These are phyloP conservation scores for Metacarcinus magister DNA, from an alignment of 2,888 invertebrate species.

Conservation along the genomic window DNA sequence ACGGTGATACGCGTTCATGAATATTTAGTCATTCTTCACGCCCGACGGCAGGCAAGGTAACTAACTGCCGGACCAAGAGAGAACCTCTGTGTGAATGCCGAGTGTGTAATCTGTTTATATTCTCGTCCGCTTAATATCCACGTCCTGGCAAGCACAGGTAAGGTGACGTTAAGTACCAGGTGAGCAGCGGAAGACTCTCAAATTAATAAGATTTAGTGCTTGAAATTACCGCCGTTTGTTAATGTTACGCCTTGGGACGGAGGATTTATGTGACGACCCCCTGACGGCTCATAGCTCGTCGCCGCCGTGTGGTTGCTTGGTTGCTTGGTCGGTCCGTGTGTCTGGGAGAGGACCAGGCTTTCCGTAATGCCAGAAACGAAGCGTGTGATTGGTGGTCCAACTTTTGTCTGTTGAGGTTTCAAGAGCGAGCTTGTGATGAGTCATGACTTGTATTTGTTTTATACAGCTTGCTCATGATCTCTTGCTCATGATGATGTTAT, in stretches of 20 bases:
- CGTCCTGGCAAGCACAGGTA: constrained; percentile 17
- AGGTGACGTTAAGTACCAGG: constrained; percentile 33
- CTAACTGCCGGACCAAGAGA: background rate
- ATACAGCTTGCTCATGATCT: no score
- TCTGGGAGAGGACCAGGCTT: background rate
- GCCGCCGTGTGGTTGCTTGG: background rate
- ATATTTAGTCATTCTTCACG: background rate
- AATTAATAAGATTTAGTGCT: constrained; percentile 41
- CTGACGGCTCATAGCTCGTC: background rate
- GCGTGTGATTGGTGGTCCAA: background rate
- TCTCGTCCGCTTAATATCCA: constrained; percentile 5
- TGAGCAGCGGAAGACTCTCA: constrained; percentile 12
- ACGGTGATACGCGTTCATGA: background rate
- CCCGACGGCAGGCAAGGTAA: background rate
- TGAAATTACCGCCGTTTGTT: constrained; percentile 36
- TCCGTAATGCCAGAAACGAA: background rate
- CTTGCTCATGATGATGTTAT: no score
- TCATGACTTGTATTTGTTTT: no score
- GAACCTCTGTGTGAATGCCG: background rate
- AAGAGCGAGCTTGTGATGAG: no score
- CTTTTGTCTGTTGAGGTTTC: background rate
- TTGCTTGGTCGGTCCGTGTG: no score
- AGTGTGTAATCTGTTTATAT: background rate
- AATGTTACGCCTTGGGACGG: background rate
- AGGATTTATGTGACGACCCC: constrained; percentile 30